Evolutionary conservation across 2,113 vertebrate genomes (phyloP), one percentile per base, ranked within the genome.

Genomic region (Oreochromis tanganicae): DNA sequence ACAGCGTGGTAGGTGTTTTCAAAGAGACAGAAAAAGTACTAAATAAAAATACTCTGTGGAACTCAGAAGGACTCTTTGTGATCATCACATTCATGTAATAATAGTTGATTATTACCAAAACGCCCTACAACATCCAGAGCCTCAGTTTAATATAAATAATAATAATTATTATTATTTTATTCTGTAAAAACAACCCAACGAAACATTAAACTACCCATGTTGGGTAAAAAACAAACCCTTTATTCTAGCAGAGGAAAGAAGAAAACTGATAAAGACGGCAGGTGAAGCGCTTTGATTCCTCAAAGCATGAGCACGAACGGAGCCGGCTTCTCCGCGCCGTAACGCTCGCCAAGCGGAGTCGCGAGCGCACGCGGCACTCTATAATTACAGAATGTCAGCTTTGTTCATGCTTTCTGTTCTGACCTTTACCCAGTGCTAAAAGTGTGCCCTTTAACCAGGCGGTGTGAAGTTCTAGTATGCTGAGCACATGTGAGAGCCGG

Each of bases 311-410:
- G 21, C 27, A 1, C 2, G 68, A 66, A 36, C 32, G 3, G 43
- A 71, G 63, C 16, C 1, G 27, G 19, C 68, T 87, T 54, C 82
- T 80, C 50, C 38, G 4, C 5, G 21, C 16, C 7, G 38, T 2
- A 4, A 7, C 7, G 17, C 54, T 75, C 21, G 13, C 41, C 2
- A 82, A 91, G 59, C 57, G 14, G 71, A 81, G 50, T 52, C 29
- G 55, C 5, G 81, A 80, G 56, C 48, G 52, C 89, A 75, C 38
- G 27, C 55, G 7, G 63, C 63, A 21, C 82, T 86, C 75, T 92
- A 81, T 90, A 95, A 95, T 95, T 92, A 95, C 80, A 91, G 87
- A 95, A 94, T 90, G 94, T 95, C 95, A 95, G 71, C 93, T 93
- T 91, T 85, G 88, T 92, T 92, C 87, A 91, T 88, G 92, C 88